Evolutionary conservation across 1,140 invertebrate species (phyloP).

Genomic region (Sminthurinus signatus): DNA sequence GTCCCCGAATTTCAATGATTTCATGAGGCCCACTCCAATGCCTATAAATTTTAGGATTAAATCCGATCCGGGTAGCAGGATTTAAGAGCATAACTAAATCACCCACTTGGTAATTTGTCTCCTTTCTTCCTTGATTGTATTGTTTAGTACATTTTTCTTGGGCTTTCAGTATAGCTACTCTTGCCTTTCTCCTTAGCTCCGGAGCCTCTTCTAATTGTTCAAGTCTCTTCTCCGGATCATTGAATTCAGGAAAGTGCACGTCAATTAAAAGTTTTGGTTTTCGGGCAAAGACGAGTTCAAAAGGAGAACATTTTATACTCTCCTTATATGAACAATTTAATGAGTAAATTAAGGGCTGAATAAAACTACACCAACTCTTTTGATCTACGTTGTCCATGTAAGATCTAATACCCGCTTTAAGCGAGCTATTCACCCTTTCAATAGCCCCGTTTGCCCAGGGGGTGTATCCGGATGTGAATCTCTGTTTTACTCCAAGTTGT

Average conservation of each 20-base stretch:
- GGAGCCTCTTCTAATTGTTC: not conserved
- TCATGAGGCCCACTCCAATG: not conserved
- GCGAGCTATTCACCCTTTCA: not conserved
- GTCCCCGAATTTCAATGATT: not conserved
- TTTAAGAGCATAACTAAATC: not conserved
- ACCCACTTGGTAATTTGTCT: not conserved
- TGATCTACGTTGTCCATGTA: not conserved
- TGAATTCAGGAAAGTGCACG: not conserved
- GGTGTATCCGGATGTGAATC: not conserved
- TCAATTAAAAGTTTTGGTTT: not conserved
- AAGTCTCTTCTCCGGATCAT: not conserved
- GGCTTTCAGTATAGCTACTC: not conserved
- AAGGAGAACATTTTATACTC: not conserved
- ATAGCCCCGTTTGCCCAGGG: not conserved
- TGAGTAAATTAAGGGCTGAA: conserved; percentile 4
- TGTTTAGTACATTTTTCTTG: not conserved
- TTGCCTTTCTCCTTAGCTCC: not conserved
- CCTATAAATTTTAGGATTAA: not conserved
- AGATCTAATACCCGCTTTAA: not conserved
- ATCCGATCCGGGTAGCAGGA: not conserved
- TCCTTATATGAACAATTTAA: not conserved
- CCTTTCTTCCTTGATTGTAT: not conserved
- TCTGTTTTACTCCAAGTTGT: not conserved
- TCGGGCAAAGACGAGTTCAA: not conserved
- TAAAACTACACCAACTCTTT: not conserved